Evolutionary conservation across 2,888 invertebrate species (phyloP), one percentile per base, ranked within the genome.

Genomic region (Apoderus coryli): DNA sequence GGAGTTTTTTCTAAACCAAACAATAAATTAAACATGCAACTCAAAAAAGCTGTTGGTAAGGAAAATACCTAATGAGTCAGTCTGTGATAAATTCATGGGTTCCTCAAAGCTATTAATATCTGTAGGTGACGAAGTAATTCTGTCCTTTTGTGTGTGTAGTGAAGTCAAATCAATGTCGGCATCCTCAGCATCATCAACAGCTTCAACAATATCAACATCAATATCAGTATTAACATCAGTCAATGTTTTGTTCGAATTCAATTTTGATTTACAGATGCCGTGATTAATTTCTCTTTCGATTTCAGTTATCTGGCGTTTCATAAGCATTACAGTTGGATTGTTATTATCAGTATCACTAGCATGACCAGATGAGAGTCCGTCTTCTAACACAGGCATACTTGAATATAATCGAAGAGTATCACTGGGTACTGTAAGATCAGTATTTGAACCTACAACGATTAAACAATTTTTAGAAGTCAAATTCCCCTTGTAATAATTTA

Each of bases 341-440:
- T 85, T 84, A 54, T 85, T 85, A 60, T 92, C 92, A 0, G 76
- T 81, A 52, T 92, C 92, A 39, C 89, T 89, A 2, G 79, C 86
- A 53, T 90, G 90, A 2, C 90, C 90, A 19, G 90, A 90, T 2
- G 90, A 90, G 33, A 93, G 63, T 0, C 90, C 92, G 57, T 93
- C 93, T 54, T 92, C 90, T 25, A 93, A 71, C 10, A 88, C 78
- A 1, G 93, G 93, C 80, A 93, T 81, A 46, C 74, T 75, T 28
- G 73, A 74, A 59, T 68, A 79, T 59, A 71, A 68, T 55, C 70
- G 68, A 22, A 73, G 63, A 48, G 71, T 69, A 52, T 72, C 72
- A 24, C 67, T 67, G 44, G 67, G 69, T 37, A 69, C 67, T 24
- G 69, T 67, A 29, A 72, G 50, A 44, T 65, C 69, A 26, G 69